Conservation (phyloP, 2,113 vertebrate genomes). For the Scolopax mira region DNA sequence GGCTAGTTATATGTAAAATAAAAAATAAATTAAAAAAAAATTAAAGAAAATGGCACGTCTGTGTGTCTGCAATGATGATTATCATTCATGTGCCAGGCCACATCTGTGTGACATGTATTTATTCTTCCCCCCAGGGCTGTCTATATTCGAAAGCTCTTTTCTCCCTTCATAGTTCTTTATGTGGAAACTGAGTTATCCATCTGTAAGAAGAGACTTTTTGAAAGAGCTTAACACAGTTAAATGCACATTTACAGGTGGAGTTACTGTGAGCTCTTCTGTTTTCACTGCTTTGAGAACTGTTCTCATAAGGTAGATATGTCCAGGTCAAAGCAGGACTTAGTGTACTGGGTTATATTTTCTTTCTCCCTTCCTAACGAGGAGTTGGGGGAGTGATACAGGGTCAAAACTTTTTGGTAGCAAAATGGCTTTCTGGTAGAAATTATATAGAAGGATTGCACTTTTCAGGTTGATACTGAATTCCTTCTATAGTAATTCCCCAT, state of each 20-base stretch:
- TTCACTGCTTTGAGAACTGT: background rate
- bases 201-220: fast-evolving
- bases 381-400: too few species aligned
- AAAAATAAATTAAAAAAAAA: background rate
- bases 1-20: background rate
- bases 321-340: background rate
- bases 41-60: background rate
- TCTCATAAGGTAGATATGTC: fast-evolving
- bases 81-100: background rate
- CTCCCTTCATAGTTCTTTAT: background rate
- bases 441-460: background rate
- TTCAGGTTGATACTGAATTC: background rate
- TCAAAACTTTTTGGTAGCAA: background rate
- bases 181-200: background rate
- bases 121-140: slow-evolving; percentile 1
- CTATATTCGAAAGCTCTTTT: background rate
- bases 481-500: background rate
- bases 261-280: background rate
- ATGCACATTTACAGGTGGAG: background rate
- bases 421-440: background rate
- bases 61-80: background rate
- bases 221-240: background rate
- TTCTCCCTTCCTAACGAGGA: background rate
- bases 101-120: slow-evolving; percentile 5
- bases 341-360: background rate